Base-by-base conservation (phyloP, 1,140 invertebrate species). In the Riptortus pedestris region DNA sequence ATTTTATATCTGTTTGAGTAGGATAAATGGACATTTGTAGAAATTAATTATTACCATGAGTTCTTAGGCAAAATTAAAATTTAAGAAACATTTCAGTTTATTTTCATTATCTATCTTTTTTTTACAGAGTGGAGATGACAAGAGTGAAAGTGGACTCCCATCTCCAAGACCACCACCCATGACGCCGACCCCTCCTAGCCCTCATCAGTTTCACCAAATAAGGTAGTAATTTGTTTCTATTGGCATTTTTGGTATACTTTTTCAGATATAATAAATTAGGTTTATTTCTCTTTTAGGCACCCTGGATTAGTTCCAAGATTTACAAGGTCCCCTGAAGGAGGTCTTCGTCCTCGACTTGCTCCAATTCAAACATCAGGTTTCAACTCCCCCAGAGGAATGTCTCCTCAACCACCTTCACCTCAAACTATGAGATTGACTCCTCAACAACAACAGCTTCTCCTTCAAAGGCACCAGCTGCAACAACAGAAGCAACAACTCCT, bases 401-500 rank as follows among this genome's bases (percentile, higher is more conserved):
- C 51, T 2, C 51, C 51, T 24, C 51, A 55, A 26, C 51, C 51
- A 5, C 51, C 51, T 24, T 55, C 51, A 24, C 51, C 51, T 26
- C 48, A 57, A 57, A 64, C 2, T 38, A 27, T 58, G 65, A 31
- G 27, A 33, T 18, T 59, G 11, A 59, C 73, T 52, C 77, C 78
- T 64, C 75, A 77, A 67, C 75, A 77, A 67, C 76, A 77, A 18
- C 74, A 77, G 48, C 73, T 76, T 66, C 66, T 70, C 2, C 72
- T 79, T 16, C 67, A 78, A 27, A 75, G 76, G 55, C 74, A 78
- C 43, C 72, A 76, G 45, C 76, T 76, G n/a, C 79, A 78, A 1
- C 80, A 80, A 67, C 76, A 75, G 58, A 80, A 81, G 43, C 79
- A 81, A 68, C 66, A 58, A 63, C 67, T 66, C 18, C 20, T 60